A percentile compares a stretch with the other conserved stretches of the same genome.
Conservation (phyloP, 1,140 invertebrate species). For the Heterodera schachtii region DNA sequence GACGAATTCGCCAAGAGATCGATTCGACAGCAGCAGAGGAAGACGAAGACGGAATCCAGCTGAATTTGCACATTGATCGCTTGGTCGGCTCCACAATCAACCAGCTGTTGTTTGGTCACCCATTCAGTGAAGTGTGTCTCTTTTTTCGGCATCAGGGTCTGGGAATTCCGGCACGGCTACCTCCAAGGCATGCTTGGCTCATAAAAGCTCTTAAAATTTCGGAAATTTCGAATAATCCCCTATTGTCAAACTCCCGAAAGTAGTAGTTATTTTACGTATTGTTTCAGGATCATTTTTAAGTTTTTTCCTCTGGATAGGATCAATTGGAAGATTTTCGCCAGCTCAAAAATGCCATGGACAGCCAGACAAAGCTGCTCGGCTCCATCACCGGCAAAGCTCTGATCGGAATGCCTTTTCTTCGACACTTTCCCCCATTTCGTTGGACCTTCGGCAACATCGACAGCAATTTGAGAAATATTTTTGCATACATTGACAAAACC, state of each 20-base stretch:
- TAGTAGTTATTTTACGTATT: background rate
- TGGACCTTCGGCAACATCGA: conserved; percentile 11
- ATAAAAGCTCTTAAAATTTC: no score
- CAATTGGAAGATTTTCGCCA: conserved; percentile 19
- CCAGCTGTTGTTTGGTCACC: conserved; percentile 16
- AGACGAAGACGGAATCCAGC: background rate
- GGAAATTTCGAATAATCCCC: no score
- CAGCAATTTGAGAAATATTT: background rate
- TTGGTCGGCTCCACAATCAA: conserved; percentile 28
- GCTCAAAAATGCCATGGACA: conserved; percentile 22
- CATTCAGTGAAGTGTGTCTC: conserved; percentile 13
- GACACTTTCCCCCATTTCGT: conserved; percentile 17
- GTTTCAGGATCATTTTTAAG: no score
- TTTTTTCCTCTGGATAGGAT: no score
- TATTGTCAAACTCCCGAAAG: background rate
- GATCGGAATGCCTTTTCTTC: conserved; percentile 5
- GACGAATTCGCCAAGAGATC: conserved; percentile 10
- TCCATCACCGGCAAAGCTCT: background rate
- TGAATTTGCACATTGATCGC: background rate
- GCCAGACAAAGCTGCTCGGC: background rate
- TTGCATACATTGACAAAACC: conserved; percentile 20
- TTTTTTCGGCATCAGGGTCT: background rate
- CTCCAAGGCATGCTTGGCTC: background rate
- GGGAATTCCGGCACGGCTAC: background rate
- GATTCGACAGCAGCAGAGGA: background rate